Percentiles rank a stretch among this genome's conserved stretches.
Conservation (phyloP, 2,113 vertebrate genomes). For the Eupsittula cactorum region DNA sequence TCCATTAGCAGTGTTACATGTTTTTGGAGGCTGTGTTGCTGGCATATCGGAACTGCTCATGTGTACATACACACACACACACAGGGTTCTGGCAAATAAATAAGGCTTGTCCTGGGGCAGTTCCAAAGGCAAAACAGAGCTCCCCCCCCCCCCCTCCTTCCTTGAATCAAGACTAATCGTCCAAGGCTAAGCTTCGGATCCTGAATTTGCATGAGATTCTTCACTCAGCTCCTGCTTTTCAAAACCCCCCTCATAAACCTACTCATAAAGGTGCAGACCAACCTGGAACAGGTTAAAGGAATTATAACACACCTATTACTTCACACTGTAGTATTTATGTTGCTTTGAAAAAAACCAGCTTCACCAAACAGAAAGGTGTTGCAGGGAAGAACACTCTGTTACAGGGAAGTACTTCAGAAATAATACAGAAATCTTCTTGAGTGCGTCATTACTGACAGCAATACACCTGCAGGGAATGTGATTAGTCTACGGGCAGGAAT, state of each 20-base stretch:
- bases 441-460: not conserved
- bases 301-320: not conserved
- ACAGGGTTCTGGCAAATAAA: not conserved
- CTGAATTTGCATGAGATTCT: not conserved
- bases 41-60: not conserved
- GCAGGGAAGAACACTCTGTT: not conserved
- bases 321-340: not conserved
- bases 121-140: not conserved
- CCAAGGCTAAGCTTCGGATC: not conserved
- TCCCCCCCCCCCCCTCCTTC: fast-evolving
- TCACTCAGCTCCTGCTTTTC: not conserved
- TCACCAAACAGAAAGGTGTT: not conserved
- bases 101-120: not conserved
- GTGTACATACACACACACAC: too few species aligned
- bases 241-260: not conserved
- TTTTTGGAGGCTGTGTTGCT: not conserved
- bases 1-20: not conserved
- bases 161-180: not conserved
- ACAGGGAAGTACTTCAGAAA: not conserved
- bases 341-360: not conserved
- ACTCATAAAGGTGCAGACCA: not conserved
- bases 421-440: not conserved
- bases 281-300: not conserved
- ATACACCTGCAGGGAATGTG: not conserved
- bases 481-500: not conserved